Percentiles rank a stretch among this genome's conserved stretches.
Conservation (phyloP, 2,888 invertebrate species). For the Tetragnatha montana region DNA sequence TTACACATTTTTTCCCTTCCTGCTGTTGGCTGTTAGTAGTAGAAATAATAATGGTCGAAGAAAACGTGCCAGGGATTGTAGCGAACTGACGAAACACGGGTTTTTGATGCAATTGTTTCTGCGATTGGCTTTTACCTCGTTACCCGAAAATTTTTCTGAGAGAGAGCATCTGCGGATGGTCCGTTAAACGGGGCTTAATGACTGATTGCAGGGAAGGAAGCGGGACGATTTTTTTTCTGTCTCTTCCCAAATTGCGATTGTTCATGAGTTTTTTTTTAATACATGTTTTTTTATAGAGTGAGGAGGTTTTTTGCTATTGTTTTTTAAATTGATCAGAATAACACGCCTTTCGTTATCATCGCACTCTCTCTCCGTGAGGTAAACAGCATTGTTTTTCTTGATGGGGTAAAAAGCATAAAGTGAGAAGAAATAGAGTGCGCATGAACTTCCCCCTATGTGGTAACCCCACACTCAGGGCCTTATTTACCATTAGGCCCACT, state of each 20-base stretch:
- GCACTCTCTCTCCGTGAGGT: too few relatives aligned
- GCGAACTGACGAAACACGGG: not conserved
- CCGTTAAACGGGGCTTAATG: slow-evolving; percentile 41
- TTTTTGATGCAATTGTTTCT: not conserved
- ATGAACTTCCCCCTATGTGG: too few relatives aligned
- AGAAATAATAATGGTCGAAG: not conserved
- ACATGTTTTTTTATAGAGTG: too few relatives aligned
- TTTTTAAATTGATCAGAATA: too few relatives aligned
- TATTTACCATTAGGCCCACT: too few relatives aligned
- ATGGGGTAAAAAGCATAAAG: too few relatives aligned
- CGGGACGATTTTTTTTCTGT: not conserved
- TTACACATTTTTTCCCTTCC: slow-evolving; percentile 44
- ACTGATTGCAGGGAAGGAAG: slow-evolving; percentile 26
- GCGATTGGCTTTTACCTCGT: slow-evolving; percentile 24
- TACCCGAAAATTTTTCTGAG: slow-evolving; percentile 7
- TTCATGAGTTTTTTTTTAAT: slow-evolving; percentile 9
- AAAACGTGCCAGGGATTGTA: slow-evolving; percentile 25
- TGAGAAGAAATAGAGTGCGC: too few relatives aligned
- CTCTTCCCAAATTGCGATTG: slow-evolving; percentile 1
- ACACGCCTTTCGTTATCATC: too few relatives aligned
- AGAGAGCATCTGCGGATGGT: slow-evolving; percentile 53
- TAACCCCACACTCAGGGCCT: too few relatives aligned
- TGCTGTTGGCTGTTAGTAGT: slow-evolving; percentile 1
- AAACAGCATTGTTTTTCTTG: too few relatives aligned
- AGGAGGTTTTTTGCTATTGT: too few relatives aligned